Evolutionary conservation across 2,888 invertebrate genomes (phyloP).

Genomic region (Rhagonycha lutea): DNA sequence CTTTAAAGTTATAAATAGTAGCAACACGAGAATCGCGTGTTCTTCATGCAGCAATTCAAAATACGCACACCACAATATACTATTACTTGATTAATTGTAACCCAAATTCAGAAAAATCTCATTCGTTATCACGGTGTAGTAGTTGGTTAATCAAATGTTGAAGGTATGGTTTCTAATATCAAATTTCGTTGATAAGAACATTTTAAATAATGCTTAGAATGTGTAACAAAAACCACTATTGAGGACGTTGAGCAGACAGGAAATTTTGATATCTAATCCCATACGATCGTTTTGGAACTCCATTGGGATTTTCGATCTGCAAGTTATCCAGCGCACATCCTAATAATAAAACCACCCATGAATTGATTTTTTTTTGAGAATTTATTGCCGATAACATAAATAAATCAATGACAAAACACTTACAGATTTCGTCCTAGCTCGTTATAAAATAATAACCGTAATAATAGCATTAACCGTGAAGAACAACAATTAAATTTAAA

Average conservation of each 20-base stretch:
- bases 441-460: neutral
- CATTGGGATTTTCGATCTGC: neutral
- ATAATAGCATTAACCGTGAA: neutral
- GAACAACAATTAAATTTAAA: neutral
- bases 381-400: neutral
- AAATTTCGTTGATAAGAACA: neutral
- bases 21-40: slow-evolving; percentile 3
- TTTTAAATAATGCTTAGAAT: neutral
- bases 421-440: neutral
- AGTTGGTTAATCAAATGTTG: neutral
- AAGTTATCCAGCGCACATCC: no score
- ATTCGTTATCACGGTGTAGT: neutral
- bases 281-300: neutral
- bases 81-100: neutral
- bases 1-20: slow-evolving; percentile 49
- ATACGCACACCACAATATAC: neutral
- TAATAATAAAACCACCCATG: neutral
- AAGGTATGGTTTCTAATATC: neutral
- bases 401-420: neutral
- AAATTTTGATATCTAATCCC: neutral
- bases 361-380: neutral
- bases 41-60: neutral
- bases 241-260: neutral
- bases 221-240: neutral
- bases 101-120: neutral